A percentile compares a stretch with the other conserved stretches of the same genome.
These are phyloP conservation scores for Micrasema longulum DNA, from an alignment of 1,140 invertebrate species.

Conservation along the genomic window DNA sequence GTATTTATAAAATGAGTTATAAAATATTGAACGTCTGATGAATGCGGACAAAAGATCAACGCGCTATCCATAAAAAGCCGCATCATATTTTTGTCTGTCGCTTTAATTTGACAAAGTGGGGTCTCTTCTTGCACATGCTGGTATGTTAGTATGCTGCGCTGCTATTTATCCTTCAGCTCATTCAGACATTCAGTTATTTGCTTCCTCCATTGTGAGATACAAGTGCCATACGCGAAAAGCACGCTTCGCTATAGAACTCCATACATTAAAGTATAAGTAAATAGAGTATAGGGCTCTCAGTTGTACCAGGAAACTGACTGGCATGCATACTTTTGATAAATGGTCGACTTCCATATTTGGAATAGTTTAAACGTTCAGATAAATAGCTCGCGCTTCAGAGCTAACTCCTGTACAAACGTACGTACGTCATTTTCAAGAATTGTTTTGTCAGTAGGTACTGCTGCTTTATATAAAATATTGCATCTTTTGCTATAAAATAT, in stretches of 20 bases:
- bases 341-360: conserved; percentile 44
- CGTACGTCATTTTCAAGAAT: conserved; percentile 10
- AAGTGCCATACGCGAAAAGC: conserved; percentile 24
- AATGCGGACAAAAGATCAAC: too few species aligned
- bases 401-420: conserved; percentile 25
- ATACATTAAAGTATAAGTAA: too few species aligned
- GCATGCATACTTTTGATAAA: conserved; percentile 49
- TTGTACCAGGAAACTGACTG: conserved; percentile 22
- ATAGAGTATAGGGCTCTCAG: background rate
- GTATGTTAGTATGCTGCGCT: too few species aligned
- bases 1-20: too few species aligned
- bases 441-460: too few species aligned
- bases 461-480: too few species aligned
- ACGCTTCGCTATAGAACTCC: background rate
- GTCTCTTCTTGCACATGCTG: too few species aligned
- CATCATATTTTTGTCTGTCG: too few species aligned
- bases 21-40: too few species aligned
- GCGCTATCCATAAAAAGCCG: too few species aligned
- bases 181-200: conserved; percentile 25
- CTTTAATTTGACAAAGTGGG: too few species aligned
- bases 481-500: too few species aligned
- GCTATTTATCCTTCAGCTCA: background rate
- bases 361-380: conserved; percentile 47
- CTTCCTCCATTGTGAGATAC: conserved; percentile 19
- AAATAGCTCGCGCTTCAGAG: conserved; percentile 22